phyloP scores from a whole-genome alignment of 2,797 vertebrate species.

The Serranus cabrilla region DNA sequence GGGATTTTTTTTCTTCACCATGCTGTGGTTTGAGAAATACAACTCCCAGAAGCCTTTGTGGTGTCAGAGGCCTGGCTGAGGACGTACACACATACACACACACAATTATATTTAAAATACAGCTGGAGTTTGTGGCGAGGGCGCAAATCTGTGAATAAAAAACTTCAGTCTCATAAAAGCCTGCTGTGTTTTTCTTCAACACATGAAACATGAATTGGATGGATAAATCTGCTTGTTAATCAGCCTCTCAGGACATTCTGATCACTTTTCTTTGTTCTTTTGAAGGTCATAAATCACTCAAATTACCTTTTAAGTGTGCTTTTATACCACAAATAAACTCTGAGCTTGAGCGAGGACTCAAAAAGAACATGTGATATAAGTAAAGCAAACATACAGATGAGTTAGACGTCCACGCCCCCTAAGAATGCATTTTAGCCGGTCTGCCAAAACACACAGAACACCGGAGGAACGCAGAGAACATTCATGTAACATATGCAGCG shows the following conservation, averaged over 20 bases:
- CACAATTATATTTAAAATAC: background rate
- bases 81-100: background rate
- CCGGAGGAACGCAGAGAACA: slow-evolving; percentile 26
- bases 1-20: slow-evolving; percentile 23
- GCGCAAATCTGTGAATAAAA: slow-evolving; percentile 77
- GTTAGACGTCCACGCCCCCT: background rate
- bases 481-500: slow-evolving; percentile 55
- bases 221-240: background rate
- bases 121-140: slow-evolving; percentile 44
- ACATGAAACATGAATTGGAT: background rate
- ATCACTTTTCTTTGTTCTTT: background rate
- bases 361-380: background rate
- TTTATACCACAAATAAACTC: slow-evolving; percentile 12
- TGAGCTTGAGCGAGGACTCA: background rate
- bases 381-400: slow-evolving; percentile 2
- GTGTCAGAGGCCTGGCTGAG: slow-evolving; percentile 46
- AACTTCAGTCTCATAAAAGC: slow-evolving; percentile 33
- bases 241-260: background rate
- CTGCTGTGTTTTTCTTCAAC: slow-evolving; percentile 36
- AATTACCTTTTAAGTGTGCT: background rate
- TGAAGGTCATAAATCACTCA: slow-evolving; percentile 9
- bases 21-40: slow-evolving; percentile 30
- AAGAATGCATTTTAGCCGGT: background rate
- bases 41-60: slow-evolving; percentile 35
- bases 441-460: slow-evolving; percentile 50